phyloP scores from a whole-genome alignment of 2,888 invertebrate genomes.

The Allacma fusca region DNA sequence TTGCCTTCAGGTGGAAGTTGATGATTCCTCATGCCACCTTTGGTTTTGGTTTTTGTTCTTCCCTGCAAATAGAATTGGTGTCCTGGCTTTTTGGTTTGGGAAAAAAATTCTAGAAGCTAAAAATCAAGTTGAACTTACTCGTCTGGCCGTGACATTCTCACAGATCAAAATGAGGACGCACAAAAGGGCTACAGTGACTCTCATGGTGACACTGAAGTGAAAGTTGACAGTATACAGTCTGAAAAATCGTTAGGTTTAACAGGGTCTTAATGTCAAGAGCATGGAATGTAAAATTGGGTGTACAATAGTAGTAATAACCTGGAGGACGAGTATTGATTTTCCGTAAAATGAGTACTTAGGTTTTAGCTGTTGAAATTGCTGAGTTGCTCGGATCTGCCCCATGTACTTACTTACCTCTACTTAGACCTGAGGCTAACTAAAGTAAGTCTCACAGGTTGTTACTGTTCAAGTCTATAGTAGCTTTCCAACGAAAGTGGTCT shows the following conservation, averaged over 20 bases:
- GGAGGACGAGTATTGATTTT: constrained; percentile 30
- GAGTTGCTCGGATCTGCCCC: background rate
- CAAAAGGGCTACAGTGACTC: constrained; percentile 6
- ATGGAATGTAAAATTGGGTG: too few relatives aligned
- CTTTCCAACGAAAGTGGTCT: too few relatives aligned
- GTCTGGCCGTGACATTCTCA: constrained; percentile 24
- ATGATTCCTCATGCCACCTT: constrained; percentile 47
- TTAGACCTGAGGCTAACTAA: too few relatives aligned
- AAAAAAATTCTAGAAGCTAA: background rate
- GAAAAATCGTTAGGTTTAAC: too few relatives aligned
- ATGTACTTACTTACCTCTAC: too few relatives aligned
- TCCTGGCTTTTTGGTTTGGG: background rate
- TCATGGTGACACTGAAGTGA: background rate
- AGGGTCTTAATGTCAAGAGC: too few relatives aligned
- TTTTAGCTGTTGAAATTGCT: background rate
- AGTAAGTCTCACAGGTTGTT: too few relatives aligned
- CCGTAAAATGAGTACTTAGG: constrained; percentile 12
- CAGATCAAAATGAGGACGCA: constrained; percentile 26
- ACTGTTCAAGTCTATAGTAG: too few relatives aligned
- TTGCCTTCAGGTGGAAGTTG: constrained; percentile 80
- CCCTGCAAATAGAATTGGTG: constrained; percentile 16
- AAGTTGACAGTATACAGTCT: background rate
- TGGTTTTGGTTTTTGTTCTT: constrained; percentile 22
- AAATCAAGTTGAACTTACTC: constrained; percentile 1
- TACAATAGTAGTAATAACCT: too few relatives aligned